Percentiles rank a stretch among this genome's conserved stretches.
Evolutionary conservation across 2,797 vertebrate genomes (phyloP).

Genomic region (Eulemur albifrons): DNA sequence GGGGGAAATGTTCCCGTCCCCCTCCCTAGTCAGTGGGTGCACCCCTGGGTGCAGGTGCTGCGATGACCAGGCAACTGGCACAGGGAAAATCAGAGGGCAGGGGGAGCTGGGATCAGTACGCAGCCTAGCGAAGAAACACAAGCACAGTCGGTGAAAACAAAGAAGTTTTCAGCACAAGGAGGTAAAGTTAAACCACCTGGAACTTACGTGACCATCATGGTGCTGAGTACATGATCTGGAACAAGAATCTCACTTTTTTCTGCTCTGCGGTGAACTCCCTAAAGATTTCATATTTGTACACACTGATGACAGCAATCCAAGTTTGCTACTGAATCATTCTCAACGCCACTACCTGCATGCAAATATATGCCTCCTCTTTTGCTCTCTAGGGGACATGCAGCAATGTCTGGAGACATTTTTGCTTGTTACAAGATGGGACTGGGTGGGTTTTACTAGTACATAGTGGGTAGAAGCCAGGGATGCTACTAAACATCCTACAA

Average conservation of each 20-base stretch:
- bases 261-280: not conserved
- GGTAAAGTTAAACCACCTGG: not conserved
- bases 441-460: not conserved
- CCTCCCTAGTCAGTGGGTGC: fast-evolving
- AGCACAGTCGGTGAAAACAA: not conserved
- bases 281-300: not conserved
- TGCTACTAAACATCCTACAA: not conserved
- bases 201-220: not conserved
- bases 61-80: fast-evolving
- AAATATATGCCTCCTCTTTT: not conserved
- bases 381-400: not conserved
- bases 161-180: not conserved
- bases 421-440: not conserved
- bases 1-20: not conserved
- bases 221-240: not conserved
- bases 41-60: fast-evolving
- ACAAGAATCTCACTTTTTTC: not conserved
- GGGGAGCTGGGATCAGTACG: fast-evolving
- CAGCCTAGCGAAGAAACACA: not conserved
- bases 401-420: not conserved
- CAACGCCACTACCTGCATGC: too few relatives aligned
- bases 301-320: not conserved
- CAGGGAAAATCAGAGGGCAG: fast-evolving
- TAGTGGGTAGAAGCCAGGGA: not conserved
- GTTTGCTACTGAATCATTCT: fast-evolving